Percentiles rank a stretch among this genome's conserved stretches.
Conservation (phyloP, 2,888 invertebrate genomes). For the Tetheella fluctuosa region DNA sequence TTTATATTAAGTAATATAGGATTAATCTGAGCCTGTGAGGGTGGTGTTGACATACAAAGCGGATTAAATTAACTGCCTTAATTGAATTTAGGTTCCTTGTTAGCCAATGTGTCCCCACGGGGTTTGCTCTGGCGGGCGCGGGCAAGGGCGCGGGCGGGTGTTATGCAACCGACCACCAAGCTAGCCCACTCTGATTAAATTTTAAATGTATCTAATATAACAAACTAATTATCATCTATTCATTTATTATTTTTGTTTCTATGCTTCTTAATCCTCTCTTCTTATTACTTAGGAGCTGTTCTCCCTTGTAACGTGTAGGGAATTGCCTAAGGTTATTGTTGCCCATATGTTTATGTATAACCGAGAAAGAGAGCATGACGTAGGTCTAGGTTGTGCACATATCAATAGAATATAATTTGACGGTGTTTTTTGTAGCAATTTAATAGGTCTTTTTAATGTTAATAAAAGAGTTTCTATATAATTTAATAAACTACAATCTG, state of each 20-base stretch:
- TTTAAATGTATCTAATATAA: constrained; percentile 16
- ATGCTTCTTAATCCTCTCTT: neutral
- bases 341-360: neutral
- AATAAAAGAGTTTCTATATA: too few species aligned
- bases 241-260: neutral
- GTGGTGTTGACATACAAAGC: constrained; percentile 73
- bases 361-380: too few species aligned
- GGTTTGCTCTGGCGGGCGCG: constrained; percentile 19
- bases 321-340: too few species aligned
- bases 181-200: constrained; percentile 31
- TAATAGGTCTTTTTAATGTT: too few species aligned
- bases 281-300: neutral
- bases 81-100: constrained; percentile 83
- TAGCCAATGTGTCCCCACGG: constrained; percentile 71
- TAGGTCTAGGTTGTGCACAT: too few species aligned
- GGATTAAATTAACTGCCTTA: constrained; percentile 83
- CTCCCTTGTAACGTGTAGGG: too few species aligned
- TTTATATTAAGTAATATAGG: constrained; percentile 44
- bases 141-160: constrained; percentile 28
- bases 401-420: too few species aligned
- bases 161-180: constrained; percentile 37
- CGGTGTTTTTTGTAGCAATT: too few species aligned
- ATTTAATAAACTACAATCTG: too few species aligned
- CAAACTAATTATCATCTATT: neutral
- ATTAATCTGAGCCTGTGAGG: constrained; percentile 66